Evolutionary conservation across 1,140 invertebrate species (phyloP), one percentile per base, ranked within the genome.

Genomic region (Ganaspis sp.): DNA sequence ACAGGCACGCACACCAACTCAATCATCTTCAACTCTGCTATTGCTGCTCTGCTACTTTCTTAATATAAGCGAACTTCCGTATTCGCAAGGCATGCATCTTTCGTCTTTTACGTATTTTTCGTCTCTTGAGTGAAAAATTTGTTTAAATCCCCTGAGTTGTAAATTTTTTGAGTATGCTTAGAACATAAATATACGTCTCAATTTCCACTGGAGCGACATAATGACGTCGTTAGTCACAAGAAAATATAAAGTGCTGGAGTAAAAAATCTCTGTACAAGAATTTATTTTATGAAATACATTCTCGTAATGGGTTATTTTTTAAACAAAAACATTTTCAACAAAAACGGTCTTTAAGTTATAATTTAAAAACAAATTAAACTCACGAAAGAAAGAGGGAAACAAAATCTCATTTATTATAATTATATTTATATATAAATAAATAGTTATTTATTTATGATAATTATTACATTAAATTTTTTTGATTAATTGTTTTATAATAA

Each of bases 141-240:
- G 12, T 64, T 64, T 29, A 64, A 64, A 64, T 64, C 58, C 58
- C 15, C 15, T 21, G 58, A 64, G 58, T 29, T 29, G 58, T 64
- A 64, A 64, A 64, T 34, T 64, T 21, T 29, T 29, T 12, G 58
- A 64, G 58, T 29, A 12, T 8, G 26, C 58, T 64, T 29, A 64
- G 58, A 64, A 64, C 58, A 64, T 64, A 64, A 64, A 64, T 64
- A 26, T 64, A 4, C 23, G 15, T 26, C 29, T n/a, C 1, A 64
- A 29, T 29, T 64, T 29, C 12, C 58, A 1, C 26, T 15, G 29
- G 58, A 26, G 26, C 21, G 26, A 29, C 26, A 29, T 64, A 64
- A 64, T 64, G 58, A 64, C 58, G 58, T 64, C 58, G 26, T 64
- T 64, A 64, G 26, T 64, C 3, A 64, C 26, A 64, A 29, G 58